These are phyloP conservation scores for Melanotaenia boesemani DNA, from an alignment of 2,797 vertebrate species.

Conservation along the genomic window DNA sequence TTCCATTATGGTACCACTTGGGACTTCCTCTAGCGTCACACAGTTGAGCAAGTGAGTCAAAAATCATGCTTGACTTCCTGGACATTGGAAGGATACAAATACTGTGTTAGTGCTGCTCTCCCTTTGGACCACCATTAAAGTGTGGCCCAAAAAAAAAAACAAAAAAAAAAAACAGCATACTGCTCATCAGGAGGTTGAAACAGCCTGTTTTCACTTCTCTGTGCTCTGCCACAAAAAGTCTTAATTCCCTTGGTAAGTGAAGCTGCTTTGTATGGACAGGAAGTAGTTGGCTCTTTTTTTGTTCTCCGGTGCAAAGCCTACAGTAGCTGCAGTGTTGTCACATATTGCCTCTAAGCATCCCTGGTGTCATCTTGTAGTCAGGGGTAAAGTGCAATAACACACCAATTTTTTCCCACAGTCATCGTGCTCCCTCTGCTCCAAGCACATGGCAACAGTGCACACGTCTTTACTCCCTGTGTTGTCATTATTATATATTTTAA, in stretches of 20 bases:
- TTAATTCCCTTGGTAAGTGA: constrained; percentile 39
- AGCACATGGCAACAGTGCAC: constrained; percentile 26
- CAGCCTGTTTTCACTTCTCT: constrained; percentile 41
- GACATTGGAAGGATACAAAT: constrained; percentile 45
- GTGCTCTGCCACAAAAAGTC: constrained; percentile 36
- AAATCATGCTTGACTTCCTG: constrained; percentile 29
- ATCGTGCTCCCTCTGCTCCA: constrained; percentile 20
- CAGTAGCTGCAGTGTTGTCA: constrained; percentile 24
- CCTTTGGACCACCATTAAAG: constrained; percentile 27
- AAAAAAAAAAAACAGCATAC: constrained; percentile 45
- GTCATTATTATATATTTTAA: constrained; percentile 21
- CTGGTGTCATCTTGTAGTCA: constrained; percentile 14
- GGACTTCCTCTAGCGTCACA: constrained; percentile 18
- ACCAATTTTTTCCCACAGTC: constrained; percentile 19
- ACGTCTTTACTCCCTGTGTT: constrained; percentile 7
- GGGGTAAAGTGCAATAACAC: constrained; percentile 18
- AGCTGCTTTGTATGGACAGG: constrained; percentile 26
- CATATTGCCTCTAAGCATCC: constrained; percentile 29
- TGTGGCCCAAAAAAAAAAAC: too few species aligned
- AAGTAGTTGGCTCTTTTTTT: constrained; percentile 42
- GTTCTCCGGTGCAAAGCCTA: constrained; percentile 18
- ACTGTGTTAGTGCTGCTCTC: constrained; percentile 52
- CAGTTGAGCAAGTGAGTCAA: constrained; percentile 37
- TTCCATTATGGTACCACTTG: constrained; percentile 27
- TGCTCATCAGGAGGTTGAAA: constrained; percentile 44